Evolutionary conservation across 64 coral and sea anemone species (phyloP).

Genomic region (Montipora foliosa): DNA sequence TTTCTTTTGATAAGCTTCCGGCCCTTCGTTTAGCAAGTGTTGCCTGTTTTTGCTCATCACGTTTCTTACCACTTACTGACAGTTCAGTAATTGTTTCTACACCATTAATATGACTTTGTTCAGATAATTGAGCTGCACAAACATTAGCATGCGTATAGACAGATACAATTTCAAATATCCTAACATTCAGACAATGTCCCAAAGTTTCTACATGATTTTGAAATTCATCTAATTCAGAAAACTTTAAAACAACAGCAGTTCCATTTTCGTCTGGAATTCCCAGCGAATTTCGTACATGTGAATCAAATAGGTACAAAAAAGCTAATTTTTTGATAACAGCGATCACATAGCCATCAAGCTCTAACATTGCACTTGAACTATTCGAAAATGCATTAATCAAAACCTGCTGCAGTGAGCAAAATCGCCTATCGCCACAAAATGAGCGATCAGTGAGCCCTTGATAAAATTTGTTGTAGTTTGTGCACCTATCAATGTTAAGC

Average conservation of each 20-base stretch:
- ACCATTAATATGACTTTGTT: not conserved
- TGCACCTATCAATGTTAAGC: no score
- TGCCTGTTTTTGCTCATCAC: conserved; percentile 40
- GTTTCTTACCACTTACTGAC: conserved; percentile 15
- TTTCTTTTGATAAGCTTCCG: conserved; percentile 1
- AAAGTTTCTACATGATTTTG: no score
- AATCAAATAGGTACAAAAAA: conserved; percentile 56
- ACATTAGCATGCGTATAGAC: not conserved
- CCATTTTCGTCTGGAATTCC: conserved; percentile 10
- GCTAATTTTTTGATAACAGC: no score
- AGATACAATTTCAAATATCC: no score
- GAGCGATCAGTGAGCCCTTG: conserved; percentile 55
- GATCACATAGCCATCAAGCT: not conserved
- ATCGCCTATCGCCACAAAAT: conserved; percentile 53
- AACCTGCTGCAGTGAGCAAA: conserved; percentile 66
- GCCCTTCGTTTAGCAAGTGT: conserved; percentile 5
- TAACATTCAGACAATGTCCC: no score
- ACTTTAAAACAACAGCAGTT: conserved; percentile 44
- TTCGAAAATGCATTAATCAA: conserved; percentile 66
- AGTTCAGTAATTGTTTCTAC: not conserved
- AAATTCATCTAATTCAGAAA: conserved; percentile 31
- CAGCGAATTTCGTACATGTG: conserved; percentile 52
- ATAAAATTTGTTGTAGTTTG: not conserved
- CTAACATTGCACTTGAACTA: no score
- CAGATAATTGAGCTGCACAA: no score